Base-by-base conservation (phyloP, 2,888 invertebrate species). In the Eupithecia inturbata region DNA sequence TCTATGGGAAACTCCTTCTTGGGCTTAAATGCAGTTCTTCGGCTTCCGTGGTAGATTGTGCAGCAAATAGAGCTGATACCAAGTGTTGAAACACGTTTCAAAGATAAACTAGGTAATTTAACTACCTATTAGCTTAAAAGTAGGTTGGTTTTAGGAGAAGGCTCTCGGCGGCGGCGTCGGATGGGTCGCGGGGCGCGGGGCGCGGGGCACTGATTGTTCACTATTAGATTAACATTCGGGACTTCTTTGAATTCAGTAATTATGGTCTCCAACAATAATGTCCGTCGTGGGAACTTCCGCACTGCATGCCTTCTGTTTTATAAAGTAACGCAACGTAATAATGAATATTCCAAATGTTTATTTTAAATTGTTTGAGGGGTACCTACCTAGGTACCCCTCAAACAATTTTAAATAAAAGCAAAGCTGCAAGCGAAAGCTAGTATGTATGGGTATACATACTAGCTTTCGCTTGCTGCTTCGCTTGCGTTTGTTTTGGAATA, bases 231-330 rank as follows among this genome's bases (percentile, higher is more conserved):
- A 41, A 77, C 76, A 78, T 77, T 78, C 77, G 66, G 68, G 71
- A 75, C 67, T 75, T 77, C 72, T 70, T 75, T 72, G 75, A 67
- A 72, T 72, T 67, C 49, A 67, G 62, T 70, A 36, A 70, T 75
- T 53, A 33, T 49, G 53, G 67, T 67, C 39, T 12, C 19, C 10
- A 49, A 33, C 10, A 60, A 39, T 57, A n/a, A 57, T 33, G 72
- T 45, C 57, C 74, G 72, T 74, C 75, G 79, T 79, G 79, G 77
- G 79, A 79, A 79, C n/a, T 39, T 19, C 19, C 68, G 57, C 57
- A 57, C 57, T 49, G 0, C n/a, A n/a, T 19, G 0, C n/a, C 49
- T 19, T 45, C 45, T 45, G 0, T 53, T 10, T 53, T 39, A 39
- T 39, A 39, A 39, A 39, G 39, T 39, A 39, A 39, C 39, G 12